A percentile compares a stretch with the other conserved stretches of the same genome.
Evolutionary conservation across 2,113 vertebrate genomes (phyloP).

Genomic region (Notarius quadriscutis): DNA sequence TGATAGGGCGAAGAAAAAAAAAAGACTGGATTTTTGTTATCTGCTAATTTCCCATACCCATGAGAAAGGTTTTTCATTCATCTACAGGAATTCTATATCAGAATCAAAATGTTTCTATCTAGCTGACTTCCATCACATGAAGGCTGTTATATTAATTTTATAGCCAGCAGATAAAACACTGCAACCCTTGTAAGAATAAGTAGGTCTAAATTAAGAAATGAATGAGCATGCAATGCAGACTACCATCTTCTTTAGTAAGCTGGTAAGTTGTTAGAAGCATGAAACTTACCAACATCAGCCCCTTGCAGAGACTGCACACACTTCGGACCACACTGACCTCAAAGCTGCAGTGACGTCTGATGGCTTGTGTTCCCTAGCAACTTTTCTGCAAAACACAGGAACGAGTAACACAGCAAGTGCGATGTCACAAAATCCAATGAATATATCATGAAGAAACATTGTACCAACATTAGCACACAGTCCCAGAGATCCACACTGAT

Average conservation of each 20-base stretch:
- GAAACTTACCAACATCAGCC: conserved; percentile 30
- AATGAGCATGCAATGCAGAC: not conserved
- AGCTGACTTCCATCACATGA: not conserved
- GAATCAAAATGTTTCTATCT: not conserved
- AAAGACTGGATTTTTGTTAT: conserved; percentile 1
- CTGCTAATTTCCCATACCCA: not conserved
- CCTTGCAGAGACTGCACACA: conserved; percentile 10
- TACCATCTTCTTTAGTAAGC: not conserved
- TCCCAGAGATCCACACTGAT: not conserved
- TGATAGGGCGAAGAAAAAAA: conserved; percentile 20
- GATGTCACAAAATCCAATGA: conserved; percentile 7
- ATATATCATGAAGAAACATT: not conserved
- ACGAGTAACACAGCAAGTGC: not conserved
- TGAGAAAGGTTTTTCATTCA: not conserved
- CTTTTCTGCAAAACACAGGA: conserved; percentile 27
- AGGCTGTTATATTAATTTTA: not conserved
- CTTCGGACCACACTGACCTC: not conserved
- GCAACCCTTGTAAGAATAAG: not conserved
- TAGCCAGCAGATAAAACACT: not conserved
- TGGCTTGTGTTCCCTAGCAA: conserved; percentile 45
- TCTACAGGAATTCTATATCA: not conserved
- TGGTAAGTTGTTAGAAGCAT: not conserved
- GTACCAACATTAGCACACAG: not conserved
- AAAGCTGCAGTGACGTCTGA: conserved; percentile 22
- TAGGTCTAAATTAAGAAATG: not conserved